Conservation (phyloP, 2,888 invertebrate genomes). For the Sarcophaga caerulescens region DNA sequence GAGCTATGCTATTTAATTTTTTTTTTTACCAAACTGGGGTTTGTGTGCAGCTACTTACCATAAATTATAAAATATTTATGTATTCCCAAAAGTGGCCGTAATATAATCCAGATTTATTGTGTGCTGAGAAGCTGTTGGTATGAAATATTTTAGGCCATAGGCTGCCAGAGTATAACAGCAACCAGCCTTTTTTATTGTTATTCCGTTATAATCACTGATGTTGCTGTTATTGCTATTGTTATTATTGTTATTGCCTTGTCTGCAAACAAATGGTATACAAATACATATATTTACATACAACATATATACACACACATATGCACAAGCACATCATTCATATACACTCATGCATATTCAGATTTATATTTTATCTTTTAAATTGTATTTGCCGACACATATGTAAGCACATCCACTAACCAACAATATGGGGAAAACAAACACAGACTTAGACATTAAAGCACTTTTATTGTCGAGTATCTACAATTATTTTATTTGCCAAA, state of each 20-base stretch:
- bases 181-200: conserved; percentile 38
- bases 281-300: neutral
- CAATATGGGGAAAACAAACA: conserved; percentile 24
- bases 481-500: conserved; percentile 62
- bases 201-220: conserved; percentile 7
- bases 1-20: too few relatives aligned
- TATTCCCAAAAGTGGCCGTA: conserved; percentile 61
- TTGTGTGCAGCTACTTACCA: too few relatives aligned
- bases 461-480: conserved; percentile 50
- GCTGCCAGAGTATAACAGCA: conserved; percentile 39
- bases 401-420: conserved; percentile 17
- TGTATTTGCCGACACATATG: conserved; percentile 6
- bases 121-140: conserved; percentile 57
- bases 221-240: conserved; percentile 48
- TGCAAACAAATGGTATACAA: conserved; percentile 7
- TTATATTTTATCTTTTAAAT: neutral
- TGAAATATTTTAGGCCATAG: conserved; percentile 49
- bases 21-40: too few relatives aligned
- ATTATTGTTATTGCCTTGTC: conserved; percentile 49
- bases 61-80: conserved; percentile 44
- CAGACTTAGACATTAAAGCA: conserved; percentile 29
- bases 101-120: conserved; percentile 62
- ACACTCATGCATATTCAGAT: conserved; percentile 17
- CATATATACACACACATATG: conserved; percentile 1
- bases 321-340: conserved; percentile 1